Conservation (phyloP, 1,140 invertebrate species). For the Trachelipus rathkii region DNA sequence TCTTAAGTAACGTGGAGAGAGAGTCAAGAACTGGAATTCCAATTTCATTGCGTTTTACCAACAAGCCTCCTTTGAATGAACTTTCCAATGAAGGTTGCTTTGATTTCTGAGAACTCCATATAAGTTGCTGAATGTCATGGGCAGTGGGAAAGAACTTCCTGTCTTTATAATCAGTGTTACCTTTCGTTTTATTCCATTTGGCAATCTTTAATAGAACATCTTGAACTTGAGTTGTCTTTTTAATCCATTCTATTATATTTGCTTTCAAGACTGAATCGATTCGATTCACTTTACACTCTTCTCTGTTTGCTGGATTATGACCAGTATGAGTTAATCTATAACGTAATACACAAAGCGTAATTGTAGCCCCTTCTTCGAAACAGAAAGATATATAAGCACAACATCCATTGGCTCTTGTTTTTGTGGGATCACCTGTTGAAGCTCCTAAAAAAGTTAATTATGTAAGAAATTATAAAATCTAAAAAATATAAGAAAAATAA, state of each 20-base stretch:
- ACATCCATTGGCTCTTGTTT: constrained; percentile 36
- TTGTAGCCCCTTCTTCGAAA: constrained; percentile 35
- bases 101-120: constrained; percentile 12
- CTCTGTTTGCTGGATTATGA: constrained; percentile 34
- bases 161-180: constrained; percentile 31
- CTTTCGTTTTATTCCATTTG: constrained; percentile 32
- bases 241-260: constrained; percentile 21
- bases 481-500: too few relatives aligned
- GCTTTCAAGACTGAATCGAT: constrained; percentile 27
- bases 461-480: not conserved
- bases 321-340: constrained; percentile 28
- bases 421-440: constrained; percentile 32
- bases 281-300: constrained; percentile 31
- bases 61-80: not conserved
- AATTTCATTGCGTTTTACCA: constrained; percentile 18
- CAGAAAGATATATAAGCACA: constrained; percentile 31
- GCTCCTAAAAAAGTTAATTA: constrained; percentile 13
- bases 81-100: not conserved
- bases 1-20: constrained; percentile 20
- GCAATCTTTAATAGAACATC: constrained; percentile 31
- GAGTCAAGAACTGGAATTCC: constrained; percentile 22
- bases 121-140: constrained; percentile 32
- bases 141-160: constrained; percentile 28
- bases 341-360: constrained; percentile 29
- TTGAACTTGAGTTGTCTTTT: constrained; percentile 22